phyloP scores from a whole-genome alignment of 1,140 invertebrate genomes.

The Heliothis virescens region DNA sequence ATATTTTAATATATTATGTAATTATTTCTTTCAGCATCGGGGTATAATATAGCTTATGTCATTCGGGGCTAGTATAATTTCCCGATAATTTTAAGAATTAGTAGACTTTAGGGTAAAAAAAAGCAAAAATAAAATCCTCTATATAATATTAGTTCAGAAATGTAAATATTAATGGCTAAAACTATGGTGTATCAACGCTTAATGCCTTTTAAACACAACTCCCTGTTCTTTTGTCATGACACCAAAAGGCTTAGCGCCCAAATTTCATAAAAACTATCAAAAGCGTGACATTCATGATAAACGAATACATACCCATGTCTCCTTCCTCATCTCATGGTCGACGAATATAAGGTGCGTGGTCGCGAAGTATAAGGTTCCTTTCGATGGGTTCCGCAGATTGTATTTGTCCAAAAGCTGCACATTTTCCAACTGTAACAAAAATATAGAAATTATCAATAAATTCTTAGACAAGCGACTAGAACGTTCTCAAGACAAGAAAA shows the following conservation, averaged over 20 bases:
- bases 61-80: too few relatives aligned
- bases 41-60: too few relatives aligned
- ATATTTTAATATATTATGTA: too few relatives aligned
- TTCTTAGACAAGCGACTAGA: too few relatives aligned
- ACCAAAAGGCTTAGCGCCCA: background rate
- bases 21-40: too few relatives aligned
- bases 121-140: too few relatives aligned
- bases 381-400: constrained; percentile 93
- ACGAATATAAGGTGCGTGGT: constrained; percentile 98
- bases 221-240: background rate
- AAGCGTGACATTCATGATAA: constrained; percentile 3
- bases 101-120: too few relatives aligned
- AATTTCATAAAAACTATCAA: background rate
- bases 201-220: background rate
- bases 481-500: too few relatives aligned
- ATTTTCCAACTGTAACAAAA: constrained; percentile 95
- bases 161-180: too few relatives aligned
- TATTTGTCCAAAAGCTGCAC: constrained; percentile 97
- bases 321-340: constrained; percentile 96
- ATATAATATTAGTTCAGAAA: too few relatives aligned
- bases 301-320: constrained; percentile 94
- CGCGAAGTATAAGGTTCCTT: constrained; percentile 97
- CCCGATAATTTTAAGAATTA: too few relatives aligned
- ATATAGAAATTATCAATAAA: background rate
- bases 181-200: background rate